Base-by-base conservation (phyloP, 1,140 invertebrate species). In the Kradibia gibbosae region DNA sequence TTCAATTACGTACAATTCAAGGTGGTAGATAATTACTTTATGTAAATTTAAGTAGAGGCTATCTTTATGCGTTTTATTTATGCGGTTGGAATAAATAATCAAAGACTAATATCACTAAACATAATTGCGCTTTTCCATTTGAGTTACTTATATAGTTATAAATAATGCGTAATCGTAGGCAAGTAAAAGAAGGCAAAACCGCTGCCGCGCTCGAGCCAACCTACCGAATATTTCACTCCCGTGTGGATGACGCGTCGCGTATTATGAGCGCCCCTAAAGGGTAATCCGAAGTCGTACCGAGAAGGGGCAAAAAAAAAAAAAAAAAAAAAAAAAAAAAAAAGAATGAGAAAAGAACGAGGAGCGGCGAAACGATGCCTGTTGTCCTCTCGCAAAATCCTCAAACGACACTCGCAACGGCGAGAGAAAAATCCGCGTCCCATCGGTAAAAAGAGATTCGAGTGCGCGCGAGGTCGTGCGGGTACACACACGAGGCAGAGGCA, bases 391-490 rank as follows among this genome's bases (percentile, higher is more conserved):
- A 22, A n/a, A 39, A 50, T 50, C 31, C 45, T 7, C 31, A 72
- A 50, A 25, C 36, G 28, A n/a, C 42, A 10, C 15, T 53, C 34
- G n/a, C 15, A 1, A 7, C 25, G 20, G 15, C 45, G 34, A 48
- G 17, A 15, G n/a, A 28, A 53, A 53, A 53, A 73, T 8, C 25
- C 22, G 20, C 20, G 42, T 15, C 20, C 67, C 71, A 11, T 8
- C 67, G 45, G 22, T 70, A 45, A 2, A 50, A 39, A 67, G 50
- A 39, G 5, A 39, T 7, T 4, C 22, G 31, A 36, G 11, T 48
- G 39, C 22, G 10, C 65, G 45, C 78, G 78, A 72, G 67, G 78
- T 73, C 53, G 53, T 42, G n/a, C 34, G 3, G 17, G 20, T 55
- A 57, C 28, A 53, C 50, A 39, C 3, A 57, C 1, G 45, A 48